Evolutionary conservation across 1,140 invertebrate genomes (phyloP).

Genomic region (Ostrea denselamellosa): DNA sequence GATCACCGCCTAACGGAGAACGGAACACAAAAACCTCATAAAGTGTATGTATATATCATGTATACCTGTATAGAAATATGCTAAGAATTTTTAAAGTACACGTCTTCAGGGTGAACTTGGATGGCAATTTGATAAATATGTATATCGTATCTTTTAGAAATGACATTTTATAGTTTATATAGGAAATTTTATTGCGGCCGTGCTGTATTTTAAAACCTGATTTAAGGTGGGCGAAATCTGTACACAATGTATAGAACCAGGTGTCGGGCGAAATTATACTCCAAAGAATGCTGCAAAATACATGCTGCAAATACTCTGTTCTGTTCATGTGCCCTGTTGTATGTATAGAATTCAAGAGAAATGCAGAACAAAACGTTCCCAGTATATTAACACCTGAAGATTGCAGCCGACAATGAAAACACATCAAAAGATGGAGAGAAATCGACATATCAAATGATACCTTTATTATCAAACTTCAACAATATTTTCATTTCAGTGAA

Average conservation of each 20-base stretch:
- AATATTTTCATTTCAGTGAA: conserved; percentile 16
- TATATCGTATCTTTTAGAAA: neutral
- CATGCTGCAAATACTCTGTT: neutral
- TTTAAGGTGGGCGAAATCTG: neutral
- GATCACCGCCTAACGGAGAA: conserved; percentile 4
- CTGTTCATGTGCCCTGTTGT: neutral
- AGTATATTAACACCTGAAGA: conserved; percentile 4
- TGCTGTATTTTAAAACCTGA: neutral
- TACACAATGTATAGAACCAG: neutral
- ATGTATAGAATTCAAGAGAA: neutral
- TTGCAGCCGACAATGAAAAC: neutral
- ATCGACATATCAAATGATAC: neutral
- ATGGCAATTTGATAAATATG: neutral
- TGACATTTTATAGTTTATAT: conserved; percentile 27
- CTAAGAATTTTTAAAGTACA: conserved; percentile 29
- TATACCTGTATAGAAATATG: conserved; percentile 27
- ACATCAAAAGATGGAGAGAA: conserved; percentile 10
- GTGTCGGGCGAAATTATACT: neutral
- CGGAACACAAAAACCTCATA: neutral
- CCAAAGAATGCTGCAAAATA: conserved; percentile 23
- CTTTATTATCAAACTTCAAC: conserved; percentile 32
- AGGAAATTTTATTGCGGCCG: neutral
- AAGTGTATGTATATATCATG: neutral
- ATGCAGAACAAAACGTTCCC: neutral
- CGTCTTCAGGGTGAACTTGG: neutral